Conservation (phyloP, 2,113 vertebrate species). For the Kryptolebias marmoratus region DNA sequence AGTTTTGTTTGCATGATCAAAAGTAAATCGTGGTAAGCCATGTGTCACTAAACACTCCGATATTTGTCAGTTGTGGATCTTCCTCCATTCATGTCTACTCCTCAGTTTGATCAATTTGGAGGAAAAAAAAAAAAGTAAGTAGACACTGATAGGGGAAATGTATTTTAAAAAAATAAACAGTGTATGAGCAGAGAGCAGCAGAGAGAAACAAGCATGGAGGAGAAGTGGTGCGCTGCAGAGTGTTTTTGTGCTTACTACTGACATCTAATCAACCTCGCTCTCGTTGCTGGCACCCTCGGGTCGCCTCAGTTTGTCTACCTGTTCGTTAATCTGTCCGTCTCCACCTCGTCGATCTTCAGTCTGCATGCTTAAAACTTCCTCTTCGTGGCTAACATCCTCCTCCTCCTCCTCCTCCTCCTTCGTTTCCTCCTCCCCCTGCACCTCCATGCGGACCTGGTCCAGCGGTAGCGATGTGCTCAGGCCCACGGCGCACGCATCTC, state of each 20-base stretch:
- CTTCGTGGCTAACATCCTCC: slow-evolving; percentile 72
- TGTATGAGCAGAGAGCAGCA: slow-evolving; percentile 28
- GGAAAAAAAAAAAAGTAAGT: slow-evolving; percentile 38
- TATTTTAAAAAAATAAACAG: slow-evolving; percentile 16
- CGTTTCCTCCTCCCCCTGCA: slow-evolving; percentile 93
- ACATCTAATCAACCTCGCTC: slow-evolving; percentile 88
- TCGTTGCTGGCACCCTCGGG: slow-evolving; percentile 96
- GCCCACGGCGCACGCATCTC: slow-evolving; percentile 46
- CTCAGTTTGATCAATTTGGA: slow-evolving; percentile 34
- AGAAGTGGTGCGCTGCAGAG: slow-evolving; percentile 43
- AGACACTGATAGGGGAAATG: slow-evolving; percentile 27
- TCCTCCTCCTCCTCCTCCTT: slow-evolving; percentile 84
- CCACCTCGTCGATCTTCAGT: slow-evolving; percentile 92
- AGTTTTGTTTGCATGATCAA: slow-evolving; percentile 59
- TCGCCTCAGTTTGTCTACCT: slow-evolving; percentile 93
- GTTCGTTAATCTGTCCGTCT: slow-evolving; percentile 97
- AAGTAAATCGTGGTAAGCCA: slow-evolving; percentile 57
- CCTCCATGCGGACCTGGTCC: slow-evolving; percentile 95
- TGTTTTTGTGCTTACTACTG: slow-evolving; percentile 40
- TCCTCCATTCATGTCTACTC: slow-evolving; percentile 16
- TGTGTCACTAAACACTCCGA: slow-evolving; percentile 42
- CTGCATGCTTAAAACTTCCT: slow-evolving; percentile 86
- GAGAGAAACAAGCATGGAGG: slow-evolving; percentile 44
- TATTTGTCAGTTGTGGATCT: slow-evolving; percentile 45
- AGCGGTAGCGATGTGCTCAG: slow-evolving; percentile 66